These are phyloP conservation scores for Tiliqua scincoides DNA, from an alignment of 2,113 vertebrate genomes.

Conservation along the genomic window DNA sequence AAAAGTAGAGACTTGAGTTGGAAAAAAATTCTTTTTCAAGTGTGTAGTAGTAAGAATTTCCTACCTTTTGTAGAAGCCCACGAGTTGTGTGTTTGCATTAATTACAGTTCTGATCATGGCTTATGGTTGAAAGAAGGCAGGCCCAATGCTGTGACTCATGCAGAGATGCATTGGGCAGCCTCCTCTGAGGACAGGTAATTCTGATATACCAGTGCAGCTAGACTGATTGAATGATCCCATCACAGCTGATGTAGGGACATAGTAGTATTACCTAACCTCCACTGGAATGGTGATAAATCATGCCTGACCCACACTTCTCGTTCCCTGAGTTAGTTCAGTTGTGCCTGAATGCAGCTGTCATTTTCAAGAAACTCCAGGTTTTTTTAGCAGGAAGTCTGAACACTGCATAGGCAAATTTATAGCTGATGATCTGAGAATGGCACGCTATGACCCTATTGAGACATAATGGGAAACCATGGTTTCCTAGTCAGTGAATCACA, in stretches of 20 bases:
- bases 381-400: background rate
- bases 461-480: too few relatives aligned
- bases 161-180: background rate
- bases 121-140: background rate
- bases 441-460: too few relatives aligned
- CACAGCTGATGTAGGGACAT: background rate
- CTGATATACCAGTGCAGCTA: background rate
- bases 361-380: background rate
- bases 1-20: background rate
- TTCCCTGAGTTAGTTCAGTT: background rate
- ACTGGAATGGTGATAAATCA: background rate
- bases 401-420: background rate
- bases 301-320: background rate
- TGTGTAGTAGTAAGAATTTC: background rate
- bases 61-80: background rate
- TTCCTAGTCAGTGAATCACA: too few relatives aligned
- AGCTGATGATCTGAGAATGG: too few relatives aligned
- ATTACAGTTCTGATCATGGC: background rate
- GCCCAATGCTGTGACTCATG: background rate
- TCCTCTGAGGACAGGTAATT: background rate
- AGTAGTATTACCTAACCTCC: background rate
- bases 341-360: background rate
- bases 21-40: background rate
- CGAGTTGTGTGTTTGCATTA: background rate
- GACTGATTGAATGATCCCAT: background rate